A percentile compares a stretch with the other conserved stretches of the same genome.
These are phyloP conservation scores for Meganola albula DNA, from an alignment of 2,888 invertebrate genomes.

Conservation along the genomic window DNA sequence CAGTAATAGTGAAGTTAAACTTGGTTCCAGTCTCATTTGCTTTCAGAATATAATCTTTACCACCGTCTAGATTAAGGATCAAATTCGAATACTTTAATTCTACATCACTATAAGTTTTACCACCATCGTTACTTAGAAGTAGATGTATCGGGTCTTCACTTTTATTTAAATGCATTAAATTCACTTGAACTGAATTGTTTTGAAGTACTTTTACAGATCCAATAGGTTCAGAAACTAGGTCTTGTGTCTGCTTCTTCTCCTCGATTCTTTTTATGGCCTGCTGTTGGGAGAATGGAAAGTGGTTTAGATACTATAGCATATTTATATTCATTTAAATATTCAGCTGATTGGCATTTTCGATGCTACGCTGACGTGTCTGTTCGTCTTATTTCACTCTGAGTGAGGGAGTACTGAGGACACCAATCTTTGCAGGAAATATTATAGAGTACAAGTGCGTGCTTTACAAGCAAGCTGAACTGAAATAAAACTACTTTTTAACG, in stretches of 20 bases:
- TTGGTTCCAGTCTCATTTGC: slow-evolving; percentile 69
- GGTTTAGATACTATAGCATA: too few species aligned
- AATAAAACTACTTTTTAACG: neutral
- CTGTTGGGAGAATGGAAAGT: neutral
- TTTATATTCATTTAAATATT: too few species aligned
- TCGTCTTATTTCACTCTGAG: too few species aligned
- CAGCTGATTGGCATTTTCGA: too few species aligned
- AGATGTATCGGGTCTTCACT: slow-evolving; percentile 60
- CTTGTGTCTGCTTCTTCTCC: slow-evolving; percentile 34
- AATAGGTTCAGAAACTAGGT: slow-evolving; percentile 61
- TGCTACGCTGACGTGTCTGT: too few species aligned
- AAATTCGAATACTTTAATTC: slow-evolving; percentile 59
- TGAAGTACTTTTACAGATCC: slow-evolving; percentile 66
- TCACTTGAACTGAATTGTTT: slow-evolving; percentile 69
- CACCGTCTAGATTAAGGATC: slow-evolving; percentile 62
- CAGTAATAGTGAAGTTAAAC: slow-evolving; percentile 66
- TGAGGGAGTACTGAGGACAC: too few species aligned
- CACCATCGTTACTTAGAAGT: slow-evolving; percentile 60
- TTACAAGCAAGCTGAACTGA: too few species aligned
- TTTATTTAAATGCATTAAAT: slow-evolving; percentile 56
- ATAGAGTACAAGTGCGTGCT: too few species aligned
- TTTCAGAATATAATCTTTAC: slow-evolving; percentile 64
- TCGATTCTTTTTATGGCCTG: slow-evolving; percentile 33
- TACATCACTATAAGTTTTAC: slow-evolving; percentile 52
- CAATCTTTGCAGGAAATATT: too few species aligned